Percentiles rank a stretch among this genome's conserved stretches.
phyloP scores from a whole-genome alignment of 2,888 invertebrate genomes.

The Erpobdella octoculata region DNA sequence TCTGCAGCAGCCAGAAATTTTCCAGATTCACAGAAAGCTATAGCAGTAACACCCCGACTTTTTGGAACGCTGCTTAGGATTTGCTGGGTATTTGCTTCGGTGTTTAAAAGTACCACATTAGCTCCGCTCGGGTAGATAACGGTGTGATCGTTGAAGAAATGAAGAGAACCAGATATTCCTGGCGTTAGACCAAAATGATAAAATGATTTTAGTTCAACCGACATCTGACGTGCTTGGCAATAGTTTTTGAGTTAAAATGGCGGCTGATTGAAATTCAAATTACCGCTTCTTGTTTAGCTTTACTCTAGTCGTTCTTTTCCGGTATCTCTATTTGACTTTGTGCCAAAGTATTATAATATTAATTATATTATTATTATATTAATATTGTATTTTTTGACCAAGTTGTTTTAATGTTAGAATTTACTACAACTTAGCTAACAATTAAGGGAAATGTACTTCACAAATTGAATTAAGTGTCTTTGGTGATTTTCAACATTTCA shows the following conservation, averaged over 20 bases:
- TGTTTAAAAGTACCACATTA: conserved; percentile 6
- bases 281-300: too few species aligned
- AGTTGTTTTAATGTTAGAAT: too few species aligned
- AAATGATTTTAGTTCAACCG: conserved; percentile 9
- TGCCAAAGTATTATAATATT: too few species aligned
- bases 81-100: conserved; percentile 14
- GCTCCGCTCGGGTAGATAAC: conserved; percentile 22
- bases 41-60: conserved; percentile 17
- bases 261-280: not conserved
- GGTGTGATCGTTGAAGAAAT: conserved; percentile 9
- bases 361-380: too few species aligned
- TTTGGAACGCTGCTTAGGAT: conserved; percentile 3
- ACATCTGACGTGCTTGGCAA: not conserved
- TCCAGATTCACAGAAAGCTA: not conserved
- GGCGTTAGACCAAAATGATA: conserved; percentile 21
- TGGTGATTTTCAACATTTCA: too few species aligned
- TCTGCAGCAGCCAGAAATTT: conserved; percentile 15
- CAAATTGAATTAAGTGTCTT: too few species aligned
- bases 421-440: too few species aligned
- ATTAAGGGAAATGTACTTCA: too few species aligned
- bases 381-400: too few species aligned
- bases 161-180: conserved; percentile 3
- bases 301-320: too few species aligned
- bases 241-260: not conserved
- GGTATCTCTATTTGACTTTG: too few species aligned